phyloP scores from a whole-genome alignment of 2,888 invertebrate genomes.

The Nephrotoma flavescens region DNA sequence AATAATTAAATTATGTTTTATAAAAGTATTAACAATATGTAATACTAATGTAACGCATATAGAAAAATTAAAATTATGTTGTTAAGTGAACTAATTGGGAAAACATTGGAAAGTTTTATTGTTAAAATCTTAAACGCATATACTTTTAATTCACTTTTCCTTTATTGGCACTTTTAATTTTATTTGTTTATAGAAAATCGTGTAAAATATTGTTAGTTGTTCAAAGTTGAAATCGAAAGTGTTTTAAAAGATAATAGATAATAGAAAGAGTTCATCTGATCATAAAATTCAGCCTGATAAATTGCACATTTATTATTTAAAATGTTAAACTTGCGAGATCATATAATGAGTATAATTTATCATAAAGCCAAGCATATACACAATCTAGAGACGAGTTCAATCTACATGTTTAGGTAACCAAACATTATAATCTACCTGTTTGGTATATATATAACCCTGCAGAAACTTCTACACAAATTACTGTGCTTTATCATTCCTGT shows the following conservation, averaged over 20 bases:
- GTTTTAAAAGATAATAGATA: not conserved
- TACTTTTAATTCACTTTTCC: not conserved
- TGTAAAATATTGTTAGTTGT: not conserved
- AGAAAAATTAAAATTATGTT: not conserved
- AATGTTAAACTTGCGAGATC: not conserved
- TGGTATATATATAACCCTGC: not conserved
- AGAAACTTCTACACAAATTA: constrained; percentile 3
- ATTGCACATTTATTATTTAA: not conserved
- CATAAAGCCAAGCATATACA: not conserved
- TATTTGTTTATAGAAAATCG: not conserved
- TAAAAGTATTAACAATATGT: too few species aligned
- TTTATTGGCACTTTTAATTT: not conserved
- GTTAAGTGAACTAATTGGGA: not conserved
- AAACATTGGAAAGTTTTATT: not conserved
- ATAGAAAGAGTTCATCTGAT: not conserved
- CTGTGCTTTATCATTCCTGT: constrained; percentile 5
- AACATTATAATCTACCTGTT: not conserved
- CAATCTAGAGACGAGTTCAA: not conserved
- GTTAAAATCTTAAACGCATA: not conserved
- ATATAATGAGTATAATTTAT: not conserved
- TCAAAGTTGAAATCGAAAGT: not conserved
- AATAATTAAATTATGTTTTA: too few species aligned
- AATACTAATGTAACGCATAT: too few species aligned
- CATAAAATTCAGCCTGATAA: not conserved
- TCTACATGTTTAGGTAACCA: not conserved